phyloP scores from a whole-genome alignment of 2,888 invertebrate genomes.

The Rapana venosa region DNA sequence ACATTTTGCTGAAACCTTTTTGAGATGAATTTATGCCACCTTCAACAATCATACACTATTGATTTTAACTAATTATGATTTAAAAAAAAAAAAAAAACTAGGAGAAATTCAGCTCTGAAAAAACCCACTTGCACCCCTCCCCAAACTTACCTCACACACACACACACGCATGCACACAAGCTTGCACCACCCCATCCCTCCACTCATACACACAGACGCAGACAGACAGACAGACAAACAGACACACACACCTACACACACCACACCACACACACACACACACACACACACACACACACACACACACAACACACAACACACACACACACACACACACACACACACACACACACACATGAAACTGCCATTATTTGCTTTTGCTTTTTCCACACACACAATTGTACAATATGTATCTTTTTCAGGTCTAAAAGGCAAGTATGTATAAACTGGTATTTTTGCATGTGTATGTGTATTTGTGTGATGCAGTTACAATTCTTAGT shows the following conservation, averaged over 20 bases:
- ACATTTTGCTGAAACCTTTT: too few species aligned
- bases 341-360: background rate
- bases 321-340: slow-evolving; percentile 10
- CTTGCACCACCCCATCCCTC: too few species aligned
- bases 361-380: background rate
- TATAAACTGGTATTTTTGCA: background rate
- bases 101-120: too few species aligned
- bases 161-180: too few species aligned
- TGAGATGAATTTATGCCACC: too few species aligned
- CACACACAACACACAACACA: background rate
- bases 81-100: too few species aligned
- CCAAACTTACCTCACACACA: too few species aligned
- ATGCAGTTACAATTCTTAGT: too few species aligned
- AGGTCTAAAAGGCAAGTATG: background rate
- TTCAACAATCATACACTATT: background rate
- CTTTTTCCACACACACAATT: background rate
- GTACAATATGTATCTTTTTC: background rate
- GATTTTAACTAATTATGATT: background rate
- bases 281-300: too few species aligned
- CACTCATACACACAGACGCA: too few species aligned
- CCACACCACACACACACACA: background rate
- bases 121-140: too few species aligned
- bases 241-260: background rate
- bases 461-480: background rate
- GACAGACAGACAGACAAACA: background rate